Conservation (phyloP, 2,888 invertebrate genomes). For the Auanema freiburgensis region DNA sequence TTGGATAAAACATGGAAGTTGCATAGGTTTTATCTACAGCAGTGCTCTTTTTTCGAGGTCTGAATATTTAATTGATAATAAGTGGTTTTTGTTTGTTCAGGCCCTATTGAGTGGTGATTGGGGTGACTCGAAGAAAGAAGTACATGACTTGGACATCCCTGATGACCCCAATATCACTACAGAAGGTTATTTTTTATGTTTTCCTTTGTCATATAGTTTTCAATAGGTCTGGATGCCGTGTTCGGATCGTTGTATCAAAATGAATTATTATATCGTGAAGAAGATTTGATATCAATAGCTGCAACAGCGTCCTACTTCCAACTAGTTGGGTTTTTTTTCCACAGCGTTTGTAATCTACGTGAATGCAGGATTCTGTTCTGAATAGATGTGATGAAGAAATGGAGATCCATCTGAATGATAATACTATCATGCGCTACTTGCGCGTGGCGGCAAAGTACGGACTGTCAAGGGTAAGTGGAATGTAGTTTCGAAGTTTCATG, state of each 20-base stretch:
- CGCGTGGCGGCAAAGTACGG: conserved; percentile 41
- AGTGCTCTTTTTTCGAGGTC: conserved; percentile 65
- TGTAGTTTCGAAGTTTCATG: too few species aligned
- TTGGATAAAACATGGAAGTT: conserved; percentile 76
- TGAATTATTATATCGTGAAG: conserved; percentile 50
- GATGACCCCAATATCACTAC: conserved; percentile 43
- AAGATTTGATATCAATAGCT: conserved; percentile 42
- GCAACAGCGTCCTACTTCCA: conserved; percentile 49
- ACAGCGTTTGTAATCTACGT: background rate
- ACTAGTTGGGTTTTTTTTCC: conserved; percentile 24
- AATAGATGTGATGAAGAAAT: conserved; percentile 44
- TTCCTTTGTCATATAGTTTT: conserved; percentile 4
- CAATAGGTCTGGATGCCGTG: conserved; percentile 46
- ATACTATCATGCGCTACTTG: conserved; percentile 34
- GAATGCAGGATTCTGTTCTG: conserved; percentile 37
- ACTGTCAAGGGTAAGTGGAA: conserved; percentile 11
- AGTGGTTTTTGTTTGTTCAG: conserved; percentile 13
- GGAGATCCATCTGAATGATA: conserved; percentile 28
- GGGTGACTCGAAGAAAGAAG: conserved; percentile 40
- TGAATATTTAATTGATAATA: background rate
- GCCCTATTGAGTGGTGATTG: conserved; percentile 41
- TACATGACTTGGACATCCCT: conserved; percentile 34
- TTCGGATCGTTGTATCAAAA: conserved; percentile 54
- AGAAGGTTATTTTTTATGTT: conserved; percentile 26
- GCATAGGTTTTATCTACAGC: conserved; percentile 79